Conservation (phyloP, 2,888 invertebrate genomes). For the Odiellus spinosus region DNA sequence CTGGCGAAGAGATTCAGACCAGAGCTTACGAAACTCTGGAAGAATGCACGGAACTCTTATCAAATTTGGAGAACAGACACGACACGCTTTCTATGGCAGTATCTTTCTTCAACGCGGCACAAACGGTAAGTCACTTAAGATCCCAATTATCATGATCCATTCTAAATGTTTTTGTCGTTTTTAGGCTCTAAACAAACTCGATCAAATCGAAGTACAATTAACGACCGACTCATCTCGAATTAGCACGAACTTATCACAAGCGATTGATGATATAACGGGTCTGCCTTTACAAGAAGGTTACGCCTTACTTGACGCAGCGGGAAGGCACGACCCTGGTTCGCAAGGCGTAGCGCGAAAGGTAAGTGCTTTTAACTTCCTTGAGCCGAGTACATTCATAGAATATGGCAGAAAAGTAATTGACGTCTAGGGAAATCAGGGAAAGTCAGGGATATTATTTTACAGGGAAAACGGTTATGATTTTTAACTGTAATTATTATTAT, state of each 20-base stretch:
- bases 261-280: constrained; percentile 48
- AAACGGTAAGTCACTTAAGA: constrained; percentile 40
- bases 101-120: constrained; percentile 51
- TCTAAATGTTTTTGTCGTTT: constrained; percentile 11
- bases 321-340: constrained; percentile 43
- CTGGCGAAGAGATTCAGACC: constrained; percentile 43
- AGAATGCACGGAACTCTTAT: constrained; percentile 49
- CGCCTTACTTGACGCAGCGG: constrained; percentile 48
- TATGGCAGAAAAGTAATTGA: too few relatives aligned
- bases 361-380: too few relatives aligned
- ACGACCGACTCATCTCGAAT: constrained; percentile 8
- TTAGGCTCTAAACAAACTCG: constrained; percentile 51
- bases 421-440: too few relatives aligned
- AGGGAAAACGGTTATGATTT: too few relatives aligned
- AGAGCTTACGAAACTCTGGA: constrained; percentile 48
- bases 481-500: too few relatives aligned
- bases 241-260: constrained; percentile 43
- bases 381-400: too few relatives aligned
- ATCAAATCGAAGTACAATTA: constrained; percentile 56
- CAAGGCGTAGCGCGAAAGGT: constrained; percentile 35
- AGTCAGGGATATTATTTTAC: too few relatives aligned
- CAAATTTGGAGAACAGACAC: constrained; percentile 51
- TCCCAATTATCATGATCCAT: background rate
- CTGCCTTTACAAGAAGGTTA: constrained; percentile 54
- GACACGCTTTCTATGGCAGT: constrained; percentile 47